These are phyloP conservation scores for Accipiter virgatus DNA, from an alignment of 2,113 vertebrate genomes.

Conservation along the genomic window DNA sequence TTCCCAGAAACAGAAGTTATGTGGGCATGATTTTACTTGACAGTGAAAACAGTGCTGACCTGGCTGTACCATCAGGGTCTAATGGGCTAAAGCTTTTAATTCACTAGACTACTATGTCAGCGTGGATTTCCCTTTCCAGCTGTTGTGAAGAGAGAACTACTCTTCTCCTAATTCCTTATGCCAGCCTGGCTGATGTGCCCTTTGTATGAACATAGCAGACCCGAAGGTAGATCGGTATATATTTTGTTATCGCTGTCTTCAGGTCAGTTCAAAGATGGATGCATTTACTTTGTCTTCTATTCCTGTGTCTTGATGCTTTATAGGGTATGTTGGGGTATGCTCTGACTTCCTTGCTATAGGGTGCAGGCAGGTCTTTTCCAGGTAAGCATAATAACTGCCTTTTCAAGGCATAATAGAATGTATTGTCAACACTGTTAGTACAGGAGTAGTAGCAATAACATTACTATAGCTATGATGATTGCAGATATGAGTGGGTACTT, in stretches of 20 bases:
- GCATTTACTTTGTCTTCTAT: not conserved
- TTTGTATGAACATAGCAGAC: not conserved
- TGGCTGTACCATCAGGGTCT: not conserved
- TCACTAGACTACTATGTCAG: not conserved
- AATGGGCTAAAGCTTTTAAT: constrained; percentile 5
- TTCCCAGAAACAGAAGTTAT: constrained; percentile 14
- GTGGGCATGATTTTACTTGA: constrained; percentile 10
- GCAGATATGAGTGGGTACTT: not conserved
- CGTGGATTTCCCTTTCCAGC: not conserved
- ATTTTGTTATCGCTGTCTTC: not conserved
- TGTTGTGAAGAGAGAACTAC: not conserved
- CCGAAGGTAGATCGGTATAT: not conserved
- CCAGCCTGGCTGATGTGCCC: not conserved
- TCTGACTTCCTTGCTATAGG: not conserved
- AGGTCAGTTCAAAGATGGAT: not conserved
- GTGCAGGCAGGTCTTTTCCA: not conserved
- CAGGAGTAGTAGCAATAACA: not conserved
- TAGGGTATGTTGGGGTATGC: not conserved
- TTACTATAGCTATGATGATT: not conserved
- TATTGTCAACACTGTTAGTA: not conserved
- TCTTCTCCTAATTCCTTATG: not conserved
- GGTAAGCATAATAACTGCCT: not conserved
- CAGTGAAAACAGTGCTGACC: constrained; percentile 3
- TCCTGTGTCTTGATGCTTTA: not conserved
- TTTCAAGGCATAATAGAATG: not conserved